These are phyloP conservation scores for Latrodectus hesperus DNA, from an alignment of 2,888 invertebrate genomes.

Conservation along the genomic window DNA sequence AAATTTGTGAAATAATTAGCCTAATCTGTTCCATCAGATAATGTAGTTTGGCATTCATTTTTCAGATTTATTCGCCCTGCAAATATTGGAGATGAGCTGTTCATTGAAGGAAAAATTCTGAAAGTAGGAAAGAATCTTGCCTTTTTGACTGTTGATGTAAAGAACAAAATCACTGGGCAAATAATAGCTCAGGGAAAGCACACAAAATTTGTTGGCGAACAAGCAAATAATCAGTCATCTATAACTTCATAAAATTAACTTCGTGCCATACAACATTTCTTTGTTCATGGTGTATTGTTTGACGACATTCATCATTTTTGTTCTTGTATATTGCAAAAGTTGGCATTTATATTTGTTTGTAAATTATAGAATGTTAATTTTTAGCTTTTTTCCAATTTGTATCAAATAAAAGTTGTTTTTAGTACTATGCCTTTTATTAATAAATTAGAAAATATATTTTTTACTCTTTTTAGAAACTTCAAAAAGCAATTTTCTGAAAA, in stretches of 20 bases:
- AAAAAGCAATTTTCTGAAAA: no score
- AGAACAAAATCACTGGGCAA: constrained; percentile 83
- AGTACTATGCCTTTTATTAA: no score
- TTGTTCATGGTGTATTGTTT: neutral
- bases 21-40: no score
- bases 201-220: constrained; percentile 82
- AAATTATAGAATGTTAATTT: no score
- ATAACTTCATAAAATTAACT: constrained; percentile 15
- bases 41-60: constrained; percentile 71
- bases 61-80: constrained; percentile 86
- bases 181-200: constrained; percentile 88
- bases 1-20: no score
- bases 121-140: constrained; percentile 87
- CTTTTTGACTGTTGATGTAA: constrained; percentile 86
- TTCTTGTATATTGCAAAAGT: no score
- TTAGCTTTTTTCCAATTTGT: no score
- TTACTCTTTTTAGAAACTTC: no score
- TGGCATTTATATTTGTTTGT: no score
- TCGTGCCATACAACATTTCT: constrained; percentile 16
- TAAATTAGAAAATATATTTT: no score
- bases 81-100: constrained; percentile 84
- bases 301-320: no score
- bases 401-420: no score
- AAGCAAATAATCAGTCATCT: constrained; percentile 21
- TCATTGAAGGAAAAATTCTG: constrained; percentile 85